Conservation (phyloP, 2,113 vertebrate genomes). For the Peromyscus californicus region DNA sequence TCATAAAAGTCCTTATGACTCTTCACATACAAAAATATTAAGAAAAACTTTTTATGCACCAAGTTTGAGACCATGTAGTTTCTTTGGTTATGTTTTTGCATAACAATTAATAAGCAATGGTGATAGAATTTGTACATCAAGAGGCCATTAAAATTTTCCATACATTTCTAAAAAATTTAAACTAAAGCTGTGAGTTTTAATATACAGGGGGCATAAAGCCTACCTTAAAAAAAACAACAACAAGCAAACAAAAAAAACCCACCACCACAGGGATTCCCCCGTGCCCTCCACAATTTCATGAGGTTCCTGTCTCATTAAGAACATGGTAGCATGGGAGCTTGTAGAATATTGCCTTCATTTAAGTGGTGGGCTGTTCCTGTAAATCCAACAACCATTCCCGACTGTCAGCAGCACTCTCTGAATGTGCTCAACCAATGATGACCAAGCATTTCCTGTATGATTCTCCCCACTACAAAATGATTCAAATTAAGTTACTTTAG, state of each 20-base stretch:
- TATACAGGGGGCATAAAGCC: background rate
- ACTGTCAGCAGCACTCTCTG: background rate
- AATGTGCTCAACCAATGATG: background rate
- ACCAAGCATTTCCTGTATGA: background rate
- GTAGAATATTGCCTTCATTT: background rate
- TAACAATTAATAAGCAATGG: conserved; percentile 29
- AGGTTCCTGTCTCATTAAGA: background rate
- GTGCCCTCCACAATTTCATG: background rate
- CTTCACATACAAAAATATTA: conserved; percentile 79
- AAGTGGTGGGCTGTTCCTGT: background rate
- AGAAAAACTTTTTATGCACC: conserved; percentile 68
- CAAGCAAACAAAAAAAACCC: background rate
- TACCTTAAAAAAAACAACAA: background rate
- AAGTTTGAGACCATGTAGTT: background rate
- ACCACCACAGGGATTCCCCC: background rate
- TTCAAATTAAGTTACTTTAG: background rate
- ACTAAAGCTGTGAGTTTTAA: conserved; percentile 42
- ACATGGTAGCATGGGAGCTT: background rate
- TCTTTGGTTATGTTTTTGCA: conserved; percentile 77
- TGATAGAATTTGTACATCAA: background rate
- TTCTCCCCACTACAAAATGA: background rate
- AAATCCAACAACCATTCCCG: background rate
- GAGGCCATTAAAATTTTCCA: conserved; percentile 16
- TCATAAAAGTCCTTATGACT: conserved; percentile 85
- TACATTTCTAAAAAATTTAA: conserved; percentile 50